Evolutionary conservation across 1,140 invertebrate species (phyloP).

Genomic region (Neodiprion fabricii): DNA sequence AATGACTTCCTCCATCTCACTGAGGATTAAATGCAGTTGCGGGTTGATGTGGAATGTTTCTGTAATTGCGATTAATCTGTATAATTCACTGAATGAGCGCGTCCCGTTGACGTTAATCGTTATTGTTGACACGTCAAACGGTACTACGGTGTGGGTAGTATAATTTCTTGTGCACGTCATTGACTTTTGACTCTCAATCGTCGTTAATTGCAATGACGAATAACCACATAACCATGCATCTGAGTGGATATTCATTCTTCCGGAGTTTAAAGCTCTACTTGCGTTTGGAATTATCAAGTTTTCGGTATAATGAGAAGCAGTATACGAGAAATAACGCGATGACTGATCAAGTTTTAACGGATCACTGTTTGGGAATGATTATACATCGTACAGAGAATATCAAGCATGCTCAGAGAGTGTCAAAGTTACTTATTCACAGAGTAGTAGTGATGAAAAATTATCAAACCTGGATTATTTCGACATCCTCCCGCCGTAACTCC

Average conservation of each 20-base stretch:
- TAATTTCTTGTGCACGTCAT: not conserved
- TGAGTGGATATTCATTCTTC: too few relatives aligned
- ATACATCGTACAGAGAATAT: too few relatives aligned
- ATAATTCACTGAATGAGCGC: not conserved
- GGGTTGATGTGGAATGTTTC: conserved; percentile 95
- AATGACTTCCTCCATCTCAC: conserved; percentile 84
- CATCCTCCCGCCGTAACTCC: conserved; percentile 92
- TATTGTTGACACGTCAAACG: not conserved
- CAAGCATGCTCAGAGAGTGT: too few relatives aligned
- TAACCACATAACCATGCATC: not conserved
- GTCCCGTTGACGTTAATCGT: not conserved
- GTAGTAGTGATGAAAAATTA: not conserved
- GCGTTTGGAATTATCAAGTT: too few relatives aligned
- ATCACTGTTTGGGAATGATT: too few relatives aligned
- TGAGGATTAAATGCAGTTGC: conserved; percentile 81
- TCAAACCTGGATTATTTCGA: conserved; percentile 81
- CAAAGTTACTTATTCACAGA: too few relatives aligned
- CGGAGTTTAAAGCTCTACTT: too few relatives aligned
- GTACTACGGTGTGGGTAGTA: not conserved
- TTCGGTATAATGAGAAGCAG: too few relatives aligned
- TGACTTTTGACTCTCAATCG: not conserved
- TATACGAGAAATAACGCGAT: too few relatives aligned
- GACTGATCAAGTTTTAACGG: too few relatives aligned
- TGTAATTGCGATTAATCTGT: conserved; percentile 53
- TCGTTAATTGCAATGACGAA: not conserved